These are phyloP conservation scores for Indicator maculatus DNA, from an alignment of 2,113 vertebrate genomes.

Conservation along the genomic window DNA sequence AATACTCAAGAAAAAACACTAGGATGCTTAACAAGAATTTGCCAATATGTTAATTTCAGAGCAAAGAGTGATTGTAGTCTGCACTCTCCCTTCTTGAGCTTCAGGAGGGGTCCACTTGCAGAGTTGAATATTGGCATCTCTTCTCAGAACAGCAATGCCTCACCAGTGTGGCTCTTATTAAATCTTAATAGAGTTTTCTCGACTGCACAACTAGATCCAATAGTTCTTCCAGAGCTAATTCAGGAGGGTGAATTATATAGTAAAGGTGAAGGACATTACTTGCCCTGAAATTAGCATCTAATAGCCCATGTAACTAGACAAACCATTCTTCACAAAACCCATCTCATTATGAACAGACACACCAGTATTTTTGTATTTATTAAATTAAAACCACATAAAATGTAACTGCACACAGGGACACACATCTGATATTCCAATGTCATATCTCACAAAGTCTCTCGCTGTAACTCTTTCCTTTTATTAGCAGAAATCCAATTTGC, in stretches of 20 bases:
- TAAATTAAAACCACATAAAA: constrained; percentile 66
- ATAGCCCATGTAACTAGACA: not conserved
- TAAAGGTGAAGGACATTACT: not conserved
- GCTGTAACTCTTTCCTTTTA: constrained; percentile 5
- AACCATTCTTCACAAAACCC: not conserved
- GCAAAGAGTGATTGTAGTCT: not conserved
- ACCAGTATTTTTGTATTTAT: constrained; percentile 35
- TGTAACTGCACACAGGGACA: constrained; percentile 49
- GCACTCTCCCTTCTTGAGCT: not conserved
- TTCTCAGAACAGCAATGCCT: not conserved
- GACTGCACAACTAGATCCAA: not conserved
- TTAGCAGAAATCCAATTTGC: constrained; percentile 61
- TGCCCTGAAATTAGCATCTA: not conserved
- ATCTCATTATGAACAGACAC: constrained; percentile 2
- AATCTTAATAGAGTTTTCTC: not conserved
- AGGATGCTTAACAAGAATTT: not conserved
- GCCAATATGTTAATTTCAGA: not conserved
- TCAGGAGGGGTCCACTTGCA: not conserved
- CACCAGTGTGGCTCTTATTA: not conserved
- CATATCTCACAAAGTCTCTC: constrained; percentile 32
- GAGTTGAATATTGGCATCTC: not conserved
- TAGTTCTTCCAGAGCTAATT: not conserved
- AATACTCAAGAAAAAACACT: not conserved
- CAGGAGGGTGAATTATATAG: not conserved
- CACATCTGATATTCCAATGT: constrained; percentile 25